phyloP scores from a whole-genome alignment of 2,888 invertebrate species.

The Synergus itoensis region DNA sequence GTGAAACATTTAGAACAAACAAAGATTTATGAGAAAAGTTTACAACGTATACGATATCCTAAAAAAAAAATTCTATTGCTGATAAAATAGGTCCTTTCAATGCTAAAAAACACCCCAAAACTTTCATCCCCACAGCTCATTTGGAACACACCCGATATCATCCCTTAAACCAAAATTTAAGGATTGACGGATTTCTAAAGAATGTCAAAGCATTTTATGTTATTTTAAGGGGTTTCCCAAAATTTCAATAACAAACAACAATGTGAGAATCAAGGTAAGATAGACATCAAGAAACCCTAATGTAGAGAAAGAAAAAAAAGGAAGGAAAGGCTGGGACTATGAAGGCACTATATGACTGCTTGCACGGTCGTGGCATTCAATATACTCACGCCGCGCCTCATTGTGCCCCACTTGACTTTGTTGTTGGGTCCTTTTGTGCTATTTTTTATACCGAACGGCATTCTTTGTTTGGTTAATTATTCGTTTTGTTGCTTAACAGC shows the following conservation, averaged over 20 bases:
- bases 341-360: constrained; percentile 64
- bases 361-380: constrained; percentile 68
- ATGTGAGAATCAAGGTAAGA: constrained; percentile 53
- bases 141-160: too few relatives aligned
- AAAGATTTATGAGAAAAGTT: too few relatives aligned
- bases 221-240: too few relatives aligned
- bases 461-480: constrained; percentile 74
- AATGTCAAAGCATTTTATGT: too few relatives aligned
- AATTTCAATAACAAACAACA: neutral
- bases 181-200: too few relatives aligned
- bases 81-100: too few relatives aligned
- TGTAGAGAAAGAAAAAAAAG: constrained; percentile 56
- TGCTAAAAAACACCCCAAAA: too few relatives aligned
- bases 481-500: constrained; percentile 72
- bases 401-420: constrained; percentile 77
- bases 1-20: too few relatives aligned
- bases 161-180: too few relatives aligned
- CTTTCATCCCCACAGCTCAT: too few relatives aligned
- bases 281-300: constrained; percentile 56
- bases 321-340: constrained; percentile 49
- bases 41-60: too few relatives aligned
- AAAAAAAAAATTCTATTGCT: too few relatives aligned
- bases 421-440: constrained; percentile 70
- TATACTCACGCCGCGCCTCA: constrained; percentile 73
- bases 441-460: constrained; percentile 60